These are phyloP conservation scores for Caradrina kadenii DNA, from an alignment of 2,888 invertebrate species.

Conservation along the genomic window DNA sequence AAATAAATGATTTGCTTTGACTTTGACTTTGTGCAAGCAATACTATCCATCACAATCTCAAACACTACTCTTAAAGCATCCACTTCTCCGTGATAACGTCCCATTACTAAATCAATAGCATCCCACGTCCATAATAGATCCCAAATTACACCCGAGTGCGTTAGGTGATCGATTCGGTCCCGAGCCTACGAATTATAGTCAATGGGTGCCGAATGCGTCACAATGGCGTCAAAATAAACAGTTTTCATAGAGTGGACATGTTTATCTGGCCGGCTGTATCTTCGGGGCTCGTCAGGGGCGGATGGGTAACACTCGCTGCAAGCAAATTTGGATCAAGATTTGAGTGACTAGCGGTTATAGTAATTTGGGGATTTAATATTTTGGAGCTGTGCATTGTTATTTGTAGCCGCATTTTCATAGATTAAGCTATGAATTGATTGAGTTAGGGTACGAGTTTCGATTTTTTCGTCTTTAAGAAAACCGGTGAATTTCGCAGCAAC, in stretches of 20 bases:
- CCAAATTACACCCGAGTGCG: constrained; percentile 53
- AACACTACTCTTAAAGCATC: constrained; percentile 36
- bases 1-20: too few species aligned
- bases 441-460: too few species aligned
- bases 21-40: too few species aligned
- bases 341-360: constrained; percentile 26
- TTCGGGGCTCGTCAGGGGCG: constrained; percentile 73
- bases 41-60: constrained; percentile 31
- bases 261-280: constrained; percentile 74
- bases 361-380: too few species aligned
- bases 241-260: constrained; percentile 62
- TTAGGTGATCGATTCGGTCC: constrained; percentile 53
- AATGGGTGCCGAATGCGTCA: constrained; percentile 53
- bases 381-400: too few species aligned
- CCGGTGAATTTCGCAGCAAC: too few species aligned
- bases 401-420: too few species aligned
- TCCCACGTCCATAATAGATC: constrained; percentile 52
- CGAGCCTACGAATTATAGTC: constrained; percentile 46
- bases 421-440: too few species aligned
- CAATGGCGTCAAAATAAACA: constrained; percentile 70
- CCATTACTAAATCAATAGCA: constrained; percentile 54
- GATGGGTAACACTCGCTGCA: constrained; percentile 60
- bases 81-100: constrained; percentile 38
- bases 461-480: too few species aligned
- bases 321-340: constrained; percentile 55